Evolutionary conservation across 2,113 vertebrate species (phyloP), one percentile per base, ranked within the genome.

Genomic region (Platichthys flesus): DNA sequence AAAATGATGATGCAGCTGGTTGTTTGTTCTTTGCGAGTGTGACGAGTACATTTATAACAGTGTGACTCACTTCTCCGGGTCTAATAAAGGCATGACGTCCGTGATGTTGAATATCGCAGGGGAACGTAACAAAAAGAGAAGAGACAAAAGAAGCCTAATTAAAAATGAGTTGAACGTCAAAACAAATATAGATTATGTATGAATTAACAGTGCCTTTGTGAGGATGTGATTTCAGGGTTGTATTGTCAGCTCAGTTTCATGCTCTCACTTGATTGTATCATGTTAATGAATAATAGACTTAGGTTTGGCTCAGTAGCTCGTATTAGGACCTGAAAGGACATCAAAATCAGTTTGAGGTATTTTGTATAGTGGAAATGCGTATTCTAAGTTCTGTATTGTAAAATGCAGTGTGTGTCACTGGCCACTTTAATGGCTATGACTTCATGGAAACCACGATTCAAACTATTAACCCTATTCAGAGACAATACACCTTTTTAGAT

Each of bases 61-160:
- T n/a, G 65, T 67, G 66, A 79, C n/a, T 79, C 81, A 79, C n/a
- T 55, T 67, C 49, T 70, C 40, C 28, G 15, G 20, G 23, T 45
- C 57, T 63, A 42, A 62, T 71, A 51, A 26, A 45, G 49, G 59
- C 45, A 45, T 42, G 20, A 24, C 55, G 51, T 67, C 67, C 55
- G 55, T 35, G 12, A 57, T 60, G 26, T 3, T 52, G 57, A 56
- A 18, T 45, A 31, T 13, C 10, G 35, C 15, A 7, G 58, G 6
- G 26, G 7, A n/a, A 18, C 12, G 16, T 28, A 9, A n/a, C n/a
- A 24, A 58, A 35, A n/a, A 52, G 51, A 13, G n/a, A 18, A 20
- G 40, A 64, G 21, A 47, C 3, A 67, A 55, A 67, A 8, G 49
- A 14, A 67, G 45, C 16, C 42, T 47, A 51, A 63, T 63, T 63